These are phyloP conservation scores for Caenorhabditis drosophilae DNA, from an alignment of 2,888 invertebrate species.

Conservation along the genomic window DNA sequence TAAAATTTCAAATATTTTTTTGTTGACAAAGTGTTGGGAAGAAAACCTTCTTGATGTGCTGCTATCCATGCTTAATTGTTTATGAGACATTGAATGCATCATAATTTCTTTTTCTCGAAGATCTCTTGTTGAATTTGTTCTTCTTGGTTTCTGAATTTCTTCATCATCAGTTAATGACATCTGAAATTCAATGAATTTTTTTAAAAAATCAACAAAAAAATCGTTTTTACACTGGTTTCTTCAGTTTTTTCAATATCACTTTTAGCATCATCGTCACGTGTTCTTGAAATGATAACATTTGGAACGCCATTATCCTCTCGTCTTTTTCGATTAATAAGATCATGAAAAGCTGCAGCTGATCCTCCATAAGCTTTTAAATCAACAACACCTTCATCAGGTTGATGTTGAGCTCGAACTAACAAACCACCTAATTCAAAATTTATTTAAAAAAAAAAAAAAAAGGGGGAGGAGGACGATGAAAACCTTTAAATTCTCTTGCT, in stretches of 20 bases:
- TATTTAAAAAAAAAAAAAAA: background rate
- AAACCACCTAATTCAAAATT: slow-evolving; percentile 58
- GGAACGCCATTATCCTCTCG: slow-evolving; percentile 33
- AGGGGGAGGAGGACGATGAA: background rate
- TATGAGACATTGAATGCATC: slow-evolving; percentile 42
- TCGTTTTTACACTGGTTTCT: slow-evolving; percentile 57
- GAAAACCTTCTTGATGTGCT: slow-evolving; percentile 41
- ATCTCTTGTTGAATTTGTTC: slow-evolving; percentile 8
- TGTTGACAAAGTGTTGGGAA: background rate
- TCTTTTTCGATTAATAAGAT: slow-evolving; percentile 27
- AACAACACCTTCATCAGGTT: slow-evolving; percentile 44
- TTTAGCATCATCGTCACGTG: slow-evolving; percentile 43
- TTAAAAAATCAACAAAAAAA: background rate
- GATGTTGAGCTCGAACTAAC: slow-evolving; percentile 55
- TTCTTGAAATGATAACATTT: slow-evolving; percentile 54
- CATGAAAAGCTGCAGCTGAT: slow-evolving; percentile 45
- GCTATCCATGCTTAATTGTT: slow-evolving; percentile 57
- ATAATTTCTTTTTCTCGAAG: slow-evolving; percentile 37
- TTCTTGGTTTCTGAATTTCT: slow-evolving; percentile 37
- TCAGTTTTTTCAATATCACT: slow-evolving; percentile 62
- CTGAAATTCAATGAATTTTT: slow-evolving; percentile 30
- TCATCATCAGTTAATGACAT: slow-evolving; percentile 61
- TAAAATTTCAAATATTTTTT: background rate
- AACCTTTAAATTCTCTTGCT: slow-evolving; percentile 51
- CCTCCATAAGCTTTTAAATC: slow-evolving; percentile 49